Base-by-base conservation (phyloP, 2,113 vertebrate species). In the Passerina amoena region DNA sequence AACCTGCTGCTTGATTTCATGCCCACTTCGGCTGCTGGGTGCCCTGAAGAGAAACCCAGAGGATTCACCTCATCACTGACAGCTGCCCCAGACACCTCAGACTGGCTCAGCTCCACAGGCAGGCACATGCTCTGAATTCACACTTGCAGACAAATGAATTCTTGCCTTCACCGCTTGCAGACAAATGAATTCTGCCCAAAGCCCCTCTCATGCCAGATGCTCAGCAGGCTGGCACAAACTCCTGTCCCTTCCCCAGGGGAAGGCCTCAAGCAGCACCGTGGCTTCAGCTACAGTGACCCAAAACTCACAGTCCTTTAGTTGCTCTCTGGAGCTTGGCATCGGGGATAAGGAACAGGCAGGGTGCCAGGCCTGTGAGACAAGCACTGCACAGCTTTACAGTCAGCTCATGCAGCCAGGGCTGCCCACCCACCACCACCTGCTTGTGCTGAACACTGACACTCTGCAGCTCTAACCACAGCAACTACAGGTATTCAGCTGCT, bases 231-330 rank as follows among this genome's bases (percentile, higher is more conserved):
- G 56, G 33, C 38, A 54, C 21, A 54, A 59, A 22, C 13, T 28
- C 38, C 21, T 10, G 31, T 14, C 13, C 30, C 44, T 54, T 89
- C 77, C 48, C 44, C 3, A 12, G 38, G 53, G 25, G 44, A 10
- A 48, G 0, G 1, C 23, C 45, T 61, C 40, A 27, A 79, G 38
- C 33, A 71, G 48, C 23, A 12, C 35, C 2, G 2, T 1, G 14
- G 25, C 9, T 56, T 61, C 66, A 65, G 53, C 72, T 47, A 44
- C 31, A 54, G 15, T 9, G 33, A 72, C 84, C 38, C 35, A 35
- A 69, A 92, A 51, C 40, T 27, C 51, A 14, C 54, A 66, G 59
- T 30, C 8, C 60, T 68, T 76, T 18, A 54, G n/a, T 28, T 71
- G 47, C 33, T 82, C 51, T 37, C 45, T 69, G 42, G 56, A 30